Evolutionary conservation across 2,113 vertebrate species (phyloP).

Genomic region (Tenrec ecaudatus): DNA sequence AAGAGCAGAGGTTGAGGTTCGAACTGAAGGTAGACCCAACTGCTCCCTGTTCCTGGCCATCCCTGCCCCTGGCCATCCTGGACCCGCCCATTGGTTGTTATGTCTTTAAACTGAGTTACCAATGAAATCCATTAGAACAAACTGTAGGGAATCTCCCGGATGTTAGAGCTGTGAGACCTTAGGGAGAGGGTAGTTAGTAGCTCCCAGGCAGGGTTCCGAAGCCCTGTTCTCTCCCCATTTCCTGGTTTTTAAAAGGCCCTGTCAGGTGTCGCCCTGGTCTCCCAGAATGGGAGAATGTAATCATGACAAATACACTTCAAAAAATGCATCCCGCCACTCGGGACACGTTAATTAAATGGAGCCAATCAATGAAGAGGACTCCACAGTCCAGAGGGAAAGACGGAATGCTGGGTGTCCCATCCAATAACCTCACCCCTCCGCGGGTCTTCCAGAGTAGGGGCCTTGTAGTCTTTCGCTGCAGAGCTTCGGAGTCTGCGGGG

Average conservation of each 20-base stretch:
- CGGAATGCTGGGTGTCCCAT: too few relatives aligned
- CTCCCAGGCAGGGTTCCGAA: background rate
- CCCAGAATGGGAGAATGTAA: background rate
- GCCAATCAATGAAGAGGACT: background rate
- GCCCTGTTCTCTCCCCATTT: background rate
- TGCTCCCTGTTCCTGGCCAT: background rate
- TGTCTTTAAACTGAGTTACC: background rate
- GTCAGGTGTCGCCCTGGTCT: background rate
- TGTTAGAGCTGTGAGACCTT: background rate
- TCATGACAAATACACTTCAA: background rate
- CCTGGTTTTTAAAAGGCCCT: background rate
- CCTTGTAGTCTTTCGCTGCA: background rate
- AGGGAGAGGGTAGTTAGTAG: background rate
- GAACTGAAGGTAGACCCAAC: background rate
- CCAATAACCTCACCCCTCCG: background rate
- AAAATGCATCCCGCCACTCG: background rate
- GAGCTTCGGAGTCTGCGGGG: background rate
- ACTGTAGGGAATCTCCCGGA: background rate
- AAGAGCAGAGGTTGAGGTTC: background rate
- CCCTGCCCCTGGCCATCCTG: background rate
- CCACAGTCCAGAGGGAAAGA: background rate
- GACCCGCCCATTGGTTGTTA: background rate
- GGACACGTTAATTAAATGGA: background rate
- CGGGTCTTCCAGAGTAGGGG: background rate
- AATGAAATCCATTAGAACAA: background rate